These are phyloP conservation scores for Paracentrotus lividus DNA, from an alignment of 53 echinoderm and acorn worm genomes.

Conservation along the genomic window DNA sequence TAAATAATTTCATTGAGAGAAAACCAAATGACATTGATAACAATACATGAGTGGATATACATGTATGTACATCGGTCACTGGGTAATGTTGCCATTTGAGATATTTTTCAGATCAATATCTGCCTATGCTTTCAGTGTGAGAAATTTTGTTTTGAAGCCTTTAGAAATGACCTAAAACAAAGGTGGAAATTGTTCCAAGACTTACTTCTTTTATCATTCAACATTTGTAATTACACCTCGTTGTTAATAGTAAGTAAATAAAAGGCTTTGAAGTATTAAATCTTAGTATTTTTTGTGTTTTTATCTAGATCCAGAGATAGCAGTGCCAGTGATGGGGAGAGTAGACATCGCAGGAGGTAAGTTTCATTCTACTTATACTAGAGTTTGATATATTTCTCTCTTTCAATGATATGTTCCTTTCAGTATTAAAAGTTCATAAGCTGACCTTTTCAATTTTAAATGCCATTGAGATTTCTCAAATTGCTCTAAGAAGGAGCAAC, in stretches of 20 bases:
- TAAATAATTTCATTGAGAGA: not conserved
- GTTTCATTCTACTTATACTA: not conserved
- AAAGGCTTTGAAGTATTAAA: not conserved
- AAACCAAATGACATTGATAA: not conserved
- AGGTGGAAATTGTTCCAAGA: not conserved
- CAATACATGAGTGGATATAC: not conserved
- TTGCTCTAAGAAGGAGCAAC: too few species aligned
- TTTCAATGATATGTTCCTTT: not conserved
- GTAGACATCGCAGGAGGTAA: conserved; percentile 58
- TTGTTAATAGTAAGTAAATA: not conserved
- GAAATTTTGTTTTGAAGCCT: too few species aligned
- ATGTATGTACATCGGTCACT: not conserved
- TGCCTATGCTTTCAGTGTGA: too few species aligned
- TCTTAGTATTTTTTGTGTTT: not conserved
- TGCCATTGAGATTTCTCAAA: not conserved
- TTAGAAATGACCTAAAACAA: too few species aligned
- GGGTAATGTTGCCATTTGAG: not conserved
- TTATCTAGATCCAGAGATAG: conserved; percentile 63
- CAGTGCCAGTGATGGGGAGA: conserved; percentile 77
- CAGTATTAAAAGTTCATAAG: not conserved
- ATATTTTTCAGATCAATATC: not conserved
- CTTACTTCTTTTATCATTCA: not conserved
- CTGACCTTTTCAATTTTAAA: not conserved
- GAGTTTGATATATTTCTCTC: not conserved
- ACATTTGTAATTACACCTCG: not conserved